phyloP scores from a whole-genome alignment of 2,113 vertebrate genomes.

The Zosterops hypoxanthus region DNA sequence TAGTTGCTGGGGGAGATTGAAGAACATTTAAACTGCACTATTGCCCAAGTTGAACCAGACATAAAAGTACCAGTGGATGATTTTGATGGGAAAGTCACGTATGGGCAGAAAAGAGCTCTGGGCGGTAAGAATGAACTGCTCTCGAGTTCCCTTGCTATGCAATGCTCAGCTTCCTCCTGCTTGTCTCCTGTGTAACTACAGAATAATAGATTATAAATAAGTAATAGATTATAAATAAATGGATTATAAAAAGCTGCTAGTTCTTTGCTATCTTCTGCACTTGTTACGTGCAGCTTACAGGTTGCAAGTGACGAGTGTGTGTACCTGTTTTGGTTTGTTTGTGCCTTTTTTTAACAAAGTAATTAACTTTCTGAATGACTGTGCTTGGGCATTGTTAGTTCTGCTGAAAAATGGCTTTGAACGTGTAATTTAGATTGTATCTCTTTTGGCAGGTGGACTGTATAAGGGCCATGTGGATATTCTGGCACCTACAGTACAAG shows the following conservation, averaged over 20 bases:
- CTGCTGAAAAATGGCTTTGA: constrained; percentile 10
- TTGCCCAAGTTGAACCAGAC: constrained; percentile 93
- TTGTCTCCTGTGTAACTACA: neutral
- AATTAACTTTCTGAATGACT: neutral
- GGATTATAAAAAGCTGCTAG: neutral
- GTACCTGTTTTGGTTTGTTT: neutral
- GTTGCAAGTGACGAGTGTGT: neutral
- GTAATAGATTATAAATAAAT: neutral
- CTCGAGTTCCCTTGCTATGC: neutral
- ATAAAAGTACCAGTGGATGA: constrained; percentile 95
- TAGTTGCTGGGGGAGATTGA: constrained; percentile 94
- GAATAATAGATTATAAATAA: neutral
- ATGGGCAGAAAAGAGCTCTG: constrained; percentile 86
- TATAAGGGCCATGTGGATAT: constrained; percentile 96
- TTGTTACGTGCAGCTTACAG: neutral
- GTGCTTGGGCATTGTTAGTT: neutral
- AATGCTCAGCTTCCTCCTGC: neutral
- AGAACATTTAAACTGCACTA: constrained; percentile 96
- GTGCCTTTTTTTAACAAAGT: neutral
- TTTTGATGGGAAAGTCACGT: constrained; percentile 96
- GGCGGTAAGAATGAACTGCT: constrained; percentile 77
- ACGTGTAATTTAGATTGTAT: neutral
- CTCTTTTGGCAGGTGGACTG: constrained; percentile 81
- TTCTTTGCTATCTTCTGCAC: neutral
- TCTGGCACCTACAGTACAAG: constrained; percentile 93